Evolutionary conservation across 2,888 invertebrate species (phyloP).

Genomic region (Coleophora flavipennella): DNA sequence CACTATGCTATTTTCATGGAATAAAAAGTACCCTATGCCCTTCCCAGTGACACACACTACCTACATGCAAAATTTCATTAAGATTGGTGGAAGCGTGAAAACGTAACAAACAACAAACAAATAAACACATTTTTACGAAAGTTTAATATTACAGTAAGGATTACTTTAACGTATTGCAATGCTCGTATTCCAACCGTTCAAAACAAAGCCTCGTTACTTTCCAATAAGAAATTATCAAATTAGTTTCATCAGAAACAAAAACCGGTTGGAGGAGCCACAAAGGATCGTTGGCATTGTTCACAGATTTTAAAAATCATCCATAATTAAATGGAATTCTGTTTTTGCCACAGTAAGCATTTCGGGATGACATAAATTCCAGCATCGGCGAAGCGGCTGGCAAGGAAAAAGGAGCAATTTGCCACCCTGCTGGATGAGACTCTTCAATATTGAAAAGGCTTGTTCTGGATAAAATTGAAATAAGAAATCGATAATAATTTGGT

Average conservation of each 20-base stretch:
- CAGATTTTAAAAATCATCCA: slow-evolving; percentile 70
- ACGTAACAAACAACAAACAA: too few species aligned
- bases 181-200: slow-evolving; percentile 24
- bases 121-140: too few species aligned
- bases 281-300: slow-evolving; percentile 68
- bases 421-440: slow-evolving; percentile 45
- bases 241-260: slow-evolving; percentile 55
- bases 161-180: too few species aligned
- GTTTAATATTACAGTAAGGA: too few species aligned
- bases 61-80: too few species aligned
- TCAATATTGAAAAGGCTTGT: slow-evolving; percentile 41
- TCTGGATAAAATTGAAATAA: slow-evolving; percentile 29
- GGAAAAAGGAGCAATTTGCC: slow-evolving; percentile 58
- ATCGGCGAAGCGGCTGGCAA: slow-evolving; percentile 33
- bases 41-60: too few species aligned
- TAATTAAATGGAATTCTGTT: slow-evolving; percentile 70
- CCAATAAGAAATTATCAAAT: slow-evolving; percentile 68
- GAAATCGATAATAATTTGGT: slow-evolving; percentile 41
- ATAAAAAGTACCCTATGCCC: too few species aligned
- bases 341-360: slow-evolving; percentile 47
- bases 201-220: slow-evolving; percentile 29
- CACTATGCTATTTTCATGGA: too few species aligned
- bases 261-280: slow-evolving; percentile 40
- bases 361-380: slow-evolving; percentile 62
- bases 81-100: too few species aligned